These are phyloP conservation scores for Mesochorus sp. DNA, from an alignment of 2,888 invertebrate genomes.

Conservation along the genomic window DNA sequence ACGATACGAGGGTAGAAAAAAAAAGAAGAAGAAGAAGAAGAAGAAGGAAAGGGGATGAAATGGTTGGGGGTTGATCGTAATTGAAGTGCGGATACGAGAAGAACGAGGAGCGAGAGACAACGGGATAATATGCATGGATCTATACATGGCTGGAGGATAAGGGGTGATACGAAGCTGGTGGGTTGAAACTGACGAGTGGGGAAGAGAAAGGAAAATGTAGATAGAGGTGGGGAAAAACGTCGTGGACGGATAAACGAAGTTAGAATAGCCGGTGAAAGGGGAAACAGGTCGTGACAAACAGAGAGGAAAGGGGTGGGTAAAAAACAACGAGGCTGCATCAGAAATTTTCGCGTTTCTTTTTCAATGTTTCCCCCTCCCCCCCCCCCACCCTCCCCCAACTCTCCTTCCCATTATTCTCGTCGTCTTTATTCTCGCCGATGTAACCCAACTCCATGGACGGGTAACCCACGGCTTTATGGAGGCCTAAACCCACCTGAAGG, in stretches of 20 bases:
- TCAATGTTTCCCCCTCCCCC: slow-evolving; percentile 11
- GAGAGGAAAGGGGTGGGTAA: slow-evolving; percentile 25
- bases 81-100: slow-evolving; percentile 55
- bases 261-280: slow-evolving; percentile 64
- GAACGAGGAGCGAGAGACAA: slow-evolving; percentile 50
- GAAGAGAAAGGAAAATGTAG: slow-evolving; percentile 8
- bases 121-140: slow-evolving; percentile 48
- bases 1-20: slow-evolving; percentile 7
- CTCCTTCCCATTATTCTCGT: background rate
- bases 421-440: background rate
- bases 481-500: background rate
- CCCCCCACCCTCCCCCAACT: background rate
- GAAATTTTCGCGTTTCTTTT: slow-evolving; percentile 21
- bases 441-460: background rate
- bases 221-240: slow-evolving; percentile 38
- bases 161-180: slow-evolving; percentile 44
- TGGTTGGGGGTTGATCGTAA: slow-evolving; percentile 54
- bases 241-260: slow-evolving; percentile 63
- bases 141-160: slow-evolving; percentile 3
- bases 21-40: slow-evolving; percentile 17
- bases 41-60: background rate
- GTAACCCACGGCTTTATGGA: background rate
- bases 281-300: slow-evolving; percentile 66
- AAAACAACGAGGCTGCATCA: slow-evolving; percentile 30
- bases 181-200: slow-evolving; percentile 6